These are phyloP conservation scores for Mastomys natalensis DNA, from an alignment of 2,113 vertebrate genomes.

Conservation along the genomic window DNA sequence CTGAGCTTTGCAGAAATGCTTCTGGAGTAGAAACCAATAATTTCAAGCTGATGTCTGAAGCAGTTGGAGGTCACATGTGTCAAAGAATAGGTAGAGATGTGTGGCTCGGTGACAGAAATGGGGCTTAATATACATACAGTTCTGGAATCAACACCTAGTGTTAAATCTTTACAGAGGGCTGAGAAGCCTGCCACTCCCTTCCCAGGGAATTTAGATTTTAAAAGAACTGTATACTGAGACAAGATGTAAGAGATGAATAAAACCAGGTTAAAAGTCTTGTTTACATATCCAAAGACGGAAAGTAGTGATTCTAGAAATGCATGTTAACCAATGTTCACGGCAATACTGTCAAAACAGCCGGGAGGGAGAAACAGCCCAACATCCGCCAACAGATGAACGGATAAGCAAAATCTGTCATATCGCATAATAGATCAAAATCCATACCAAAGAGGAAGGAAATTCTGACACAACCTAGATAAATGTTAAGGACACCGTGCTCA, in stretches of 20 bases:
- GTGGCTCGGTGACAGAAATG: not conserved
- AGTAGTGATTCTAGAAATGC: not conserved
- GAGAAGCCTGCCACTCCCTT: not conserved
- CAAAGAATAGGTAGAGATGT: not conserved
- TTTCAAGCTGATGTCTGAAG: not conserved
- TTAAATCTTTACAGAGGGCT: not conserved
- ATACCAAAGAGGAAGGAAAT: not conserved
- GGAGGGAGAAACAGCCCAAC: not conserved
- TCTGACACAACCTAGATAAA: not conserved
- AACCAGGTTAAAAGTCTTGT: not conserved
- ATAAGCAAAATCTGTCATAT: not conserved
- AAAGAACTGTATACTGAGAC: not conserved
- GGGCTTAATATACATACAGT: not conserved
- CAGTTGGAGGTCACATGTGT: not conserved
- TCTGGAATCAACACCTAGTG: not conserved
- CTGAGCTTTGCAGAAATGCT: not conserved
- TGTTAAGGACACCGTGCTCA: not conserved
- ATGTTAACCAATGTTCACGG: not conserved
- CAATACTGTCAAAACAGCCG: not conserved
- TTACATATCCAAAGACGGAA: not conserved
- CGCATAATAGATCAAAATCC: not conserved
- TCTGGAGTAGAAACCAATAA: not conserved
- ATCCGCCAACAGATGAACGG: not conserved
- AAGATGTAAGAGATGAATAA: slow-evolving; percentile 13
- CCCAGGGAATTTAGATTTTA: slow-evolving; percentile 10